phyloP scores from a whole-genome alignment of 1,140 invertebrate genomes.

The Danaus melanippus region DNA sequence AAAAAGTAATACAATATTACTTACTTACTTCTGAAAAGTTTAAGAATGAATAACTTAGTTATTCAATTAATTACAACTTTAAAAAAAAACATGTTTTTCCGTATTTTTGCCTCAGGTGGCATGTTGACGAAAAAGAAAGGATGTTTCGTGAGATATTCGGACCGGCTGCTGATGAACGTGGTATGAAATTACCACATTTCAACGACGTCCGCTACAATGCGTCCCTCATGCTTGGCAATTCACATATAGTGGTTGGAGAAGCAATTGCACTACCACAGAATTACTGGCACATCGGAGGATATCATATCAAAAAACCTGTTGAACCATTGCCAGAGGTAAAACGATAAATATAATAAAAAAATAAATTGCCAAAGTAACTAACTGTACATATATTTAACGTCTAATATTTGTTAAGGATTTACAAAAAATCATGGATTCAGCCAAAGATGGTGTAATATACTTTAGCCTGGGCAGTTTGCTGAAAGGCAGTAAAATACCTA shows the following conservation, averaged over 20 bases:
- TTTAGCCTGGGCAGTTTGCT: constrained; percentile 77
- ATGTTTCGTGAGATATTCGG: no score
- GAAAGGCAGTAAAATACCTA: constrained; percentile 51
- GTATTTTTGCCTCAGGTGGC: no score
- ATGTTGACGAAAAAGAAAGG: no score
- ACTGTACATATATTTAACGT: constrained; percentile 2
- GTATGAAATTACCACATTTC: constrained; percentile 9
- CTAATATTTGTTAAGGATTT: constrained; percentile 43
- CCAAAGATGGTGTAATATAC: constrained; percentile 74
- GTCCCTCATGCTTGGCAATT: constrained; percentile 28
- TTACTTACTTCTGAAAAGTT: no score
- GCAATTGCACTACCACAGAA: constrained; percentile 24
- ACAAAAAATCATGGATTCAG: constrained; percentile 70
- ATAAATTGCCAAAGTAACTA: background rate
- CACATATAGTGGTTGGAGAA: constrained; percentile 20
- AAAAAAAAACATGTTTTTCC: no score
- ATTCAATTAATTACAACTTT: no score
- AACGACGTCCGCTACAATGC: constrained; percentile 23
- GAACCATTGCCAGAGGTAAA: constrained; percentile 30
- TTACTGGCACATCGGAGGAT: constrained; percentile 30
- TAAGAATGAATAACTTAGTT: no score
- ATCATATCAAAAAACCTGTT: constrained; percentile 23
- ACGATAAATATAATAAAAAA: constrained; percentile 33
- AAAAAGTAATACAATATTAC: no score
- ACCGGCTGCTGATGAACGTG: background rate